Base-by-base conservation (phyloP, 2,888 invertebrate species). In the Drosophila colorata region DNA sequence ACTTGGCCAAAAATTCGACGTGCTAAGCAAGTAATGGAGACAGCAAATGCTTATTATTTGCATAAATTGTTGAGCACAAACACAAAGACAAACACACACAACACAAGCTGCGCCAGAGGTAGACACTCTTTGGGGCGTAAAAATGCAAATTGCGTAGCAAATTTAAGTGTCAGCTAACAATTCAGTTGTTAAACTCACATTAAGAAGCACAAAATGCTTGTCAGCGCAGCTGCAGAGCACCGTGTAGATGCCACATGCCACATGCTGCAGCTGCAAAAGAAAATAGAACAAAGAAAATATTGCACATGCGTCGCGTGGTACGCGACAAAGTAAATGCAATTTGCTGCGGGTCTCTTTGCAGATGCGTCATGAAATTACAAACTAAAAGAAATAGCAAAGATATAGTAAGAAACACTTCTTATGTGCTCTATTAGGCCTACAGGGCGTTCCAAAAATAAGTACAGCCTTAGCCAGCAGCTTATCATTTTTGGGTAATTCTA, bases 171-270 rank as follows among this genome's bases (percentile, higher is more conserved):
- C 82, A 82, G 67, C 59, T 59, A 78, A 80, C 72, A 88, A 83
- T 86, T 88, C 72, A 76, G 82, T 78, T 84, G 84, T 88, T 86
- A 88, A 86, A 81, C 71, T 86, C 72, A 57, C 78, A 86, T 86
- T 86, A 87, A 61, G 38, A 4, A 53, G 59, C 46, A 48, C 51
- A 20, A 49, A 66, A 38, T 47, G 46, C 38, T 43, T 58, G 40
- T 31, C 46, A 13, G 35, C 18, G 38, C 58, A 47, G 56, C 37
- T 25, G 25, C 9, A 18, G 14, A 37, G 16, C 49, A 14, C 13
- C 25, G 25, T 28, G 31, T 31, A 41, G 20, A 1, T 13, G 28
- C 44, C 18, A 37, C 55, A 1, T 13, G 28, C 44, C 18, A 37
- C 55, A 47, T 61, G 35, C 33, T 31, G 41, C 38, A 41, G 66